A percentile compares a stretch with the other conserved stretches of the same genome.
Evolutionary conservation across 1,140 invertebrate species (phyloP).

Genomic region (Pentalonia nigronervosa): DNA sequence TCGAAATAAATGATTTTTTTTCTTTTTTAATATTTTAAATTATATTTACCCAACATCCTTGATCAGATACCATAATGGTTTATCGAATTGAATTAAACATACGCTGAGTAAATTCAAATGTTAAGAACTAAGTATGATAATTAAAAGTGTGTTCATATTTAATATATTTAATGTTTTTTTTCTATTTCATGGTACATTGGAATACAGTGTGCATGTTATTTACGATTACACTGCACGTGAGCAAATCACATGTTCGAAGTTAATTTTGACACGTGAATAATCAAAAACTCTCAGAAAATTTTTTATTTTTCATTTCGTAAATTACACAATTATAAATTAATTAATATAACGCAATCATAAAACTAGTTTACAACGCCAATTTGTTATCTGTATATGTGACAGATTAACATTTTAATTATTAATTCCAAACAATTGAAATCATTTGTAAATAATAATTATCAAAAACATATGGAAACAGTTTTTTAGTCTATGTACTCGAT

Average conservation of each 20-base stretch:
- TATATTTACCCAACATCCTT: neutral
- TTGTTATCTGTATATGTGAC: no score
- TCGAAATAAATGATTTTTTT: neutral
- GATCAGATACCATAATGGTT: conserved; percentile 1
- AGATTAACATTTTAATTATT: no score
- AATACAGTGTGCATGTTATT: no score
- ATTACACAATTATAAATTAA: no score
- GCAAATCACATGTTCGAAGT: neutral
- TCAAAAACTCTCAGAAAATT: neutral
- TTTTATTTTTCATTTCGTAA: neutral
- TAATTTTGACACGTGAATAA: neutral
- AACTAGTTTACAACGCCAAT: neutral
- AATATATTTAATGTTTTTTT: neutral
- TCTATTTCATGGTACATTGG: no score
- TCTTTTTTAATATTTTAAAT: neutral
- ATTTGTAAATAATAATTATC: no score
- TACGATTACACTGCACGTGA: no score
- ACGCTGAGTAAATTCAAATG: neutral
- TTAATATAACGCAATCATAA: no score
- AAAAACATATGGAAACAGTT: no score
- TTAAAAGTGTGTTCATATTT: neutral
- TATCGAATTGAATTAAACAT: conserved; percentile 29
- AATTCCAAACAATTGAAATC: no score
- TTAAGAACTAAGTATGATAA: neutral
- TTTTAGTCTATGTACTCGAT: neutral